Conservation (phyloP, 2,888 invertebrate genomes). For the Odiellus spinosus region DNA sequence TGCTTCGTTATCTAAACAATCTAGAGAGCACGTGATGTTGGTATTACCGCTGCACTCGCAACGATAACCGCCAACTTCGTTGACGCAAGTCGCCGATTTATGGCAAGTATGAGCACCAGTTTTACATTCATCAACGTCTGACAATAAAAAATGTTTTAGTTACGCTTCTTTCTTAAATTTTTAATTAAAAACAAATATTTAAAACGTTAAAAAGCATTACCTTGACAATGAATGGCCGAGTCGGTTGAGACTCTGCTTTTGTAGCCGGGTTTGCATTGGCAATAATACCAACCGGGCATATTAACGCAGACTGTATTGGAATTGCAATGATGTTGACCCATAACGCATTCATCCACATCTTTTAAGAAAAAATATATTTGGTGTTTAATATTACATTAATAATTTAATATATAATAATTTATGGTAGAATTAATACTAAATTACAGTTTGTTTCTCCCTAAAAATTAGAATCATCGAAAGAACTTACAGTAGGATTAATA, state of each 20-base stretch:
- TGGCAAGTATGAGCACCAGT: conserved; percentile 63
- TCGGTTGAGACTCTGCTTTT: conserved; percentile 27
- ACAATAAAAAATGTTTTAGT: conserved; percentile 22
- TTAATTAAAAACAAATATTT: too few species aligned
- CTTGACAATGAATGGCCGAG: conserved; percentile 29
- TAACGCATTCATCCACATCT: conserved; percentile 69
- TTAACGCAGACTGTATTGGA: conserved; percentile 63
- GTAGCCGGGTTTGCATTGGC: conserved; percentile 66
- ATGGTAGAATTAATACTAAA: neutral
- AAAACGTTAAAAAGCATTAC: conserved; percentile 18
- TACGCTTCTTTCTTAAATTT: too few species aligned
- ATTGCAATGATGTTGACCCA: conserved; percentile 52
- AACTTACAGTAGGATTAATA: too few species aligned
- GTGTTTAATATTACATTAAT: neutral
- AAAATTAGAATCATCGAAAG: too few species aligned
- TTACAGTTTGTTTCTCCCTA: neutral
- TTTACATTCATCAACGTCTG: conserved; percentile 69
- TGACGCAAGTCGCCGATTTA: conserved; percentile 56
- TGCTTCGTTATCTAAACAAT: conserved; percentile 53
- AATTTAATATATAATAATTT: neutral
- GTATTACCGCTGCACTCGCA: conserved; percentile 54
- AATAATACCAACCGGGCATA: conserved; percentile 62
- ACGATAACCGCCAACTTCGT: conserved; percentile 59
- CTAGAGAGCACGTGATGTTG: conserved; percentile 28
- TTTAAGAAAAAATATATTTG: conserved; percentile 4